phyloP scores from a whole-genome alignment of 2,113 vertebrate genomes.

The Xiphias gladius region DNA sequence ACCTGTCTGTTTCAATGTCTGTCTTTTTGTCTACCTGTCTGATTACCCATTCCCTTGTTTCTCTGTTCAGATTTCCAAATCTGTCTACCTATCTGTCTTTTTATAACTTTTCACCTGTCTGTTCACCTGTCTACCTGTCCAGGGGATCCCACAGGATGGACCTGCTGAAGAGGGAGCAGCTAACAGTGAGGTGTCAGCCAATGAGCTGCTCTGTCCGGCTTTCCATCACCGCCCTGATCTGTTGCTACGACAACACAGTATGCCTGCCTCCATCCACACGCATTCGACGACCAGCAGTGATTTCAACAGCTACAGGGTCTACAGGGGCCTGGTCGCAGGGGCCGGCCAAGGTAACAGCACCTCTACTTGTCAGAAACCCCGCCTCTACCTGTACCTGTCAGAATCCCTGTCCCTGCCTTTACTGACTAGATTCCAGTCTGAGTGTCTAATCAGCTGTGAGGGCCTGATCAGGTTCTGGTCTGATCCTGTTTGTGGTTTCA shows the following conservation, averaged over 20 bases:
- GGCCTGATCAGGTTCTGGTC: not conserved
- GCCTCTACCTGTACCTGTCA: no score
- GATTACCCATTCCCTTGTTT: not conserved
- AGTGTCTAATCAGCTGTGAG: not conserved
- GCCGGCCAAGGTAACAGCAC: constrained; percentile 47
- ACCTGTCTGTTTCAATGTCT: not conserved
- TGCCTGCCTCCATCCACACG: constrained; percentile 67
- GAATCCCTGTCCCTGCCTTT: no score
- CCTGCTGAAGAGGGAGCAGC: not conserved
- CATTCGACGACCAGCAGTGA: constrained; percentile 9
- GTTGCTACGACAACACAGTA: constrained; percentile 81
- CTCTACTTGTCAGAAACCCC: not conserved
- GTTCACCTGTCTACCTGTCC: constrained; percentile 1
- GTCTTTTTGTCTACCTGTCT: not conserved
- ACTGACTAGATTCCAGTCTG: not conserved
- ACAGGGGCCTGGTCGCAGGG: constrained; percentile 42
- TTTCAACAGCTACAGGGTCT: constrained; percentile 13
- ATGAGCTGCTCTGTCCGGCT: constrained; percentile 5
- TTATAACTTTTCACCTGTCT: not conserved
- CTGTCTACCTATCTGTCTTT: not conserved
- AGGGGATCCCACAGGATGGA: constrained; percentile 15
- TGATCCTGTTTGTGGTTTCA: constrained; percentile 7
- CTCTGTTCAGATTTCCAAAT: not conserved
- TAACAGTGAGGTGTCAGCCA: not conserved
- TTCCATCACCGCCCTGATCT: constrained; percentile 66